phyloP scores from a whole-genome alignment of 2,113 vertebrate species.

The Bolborhynchus lineola region DNA sequence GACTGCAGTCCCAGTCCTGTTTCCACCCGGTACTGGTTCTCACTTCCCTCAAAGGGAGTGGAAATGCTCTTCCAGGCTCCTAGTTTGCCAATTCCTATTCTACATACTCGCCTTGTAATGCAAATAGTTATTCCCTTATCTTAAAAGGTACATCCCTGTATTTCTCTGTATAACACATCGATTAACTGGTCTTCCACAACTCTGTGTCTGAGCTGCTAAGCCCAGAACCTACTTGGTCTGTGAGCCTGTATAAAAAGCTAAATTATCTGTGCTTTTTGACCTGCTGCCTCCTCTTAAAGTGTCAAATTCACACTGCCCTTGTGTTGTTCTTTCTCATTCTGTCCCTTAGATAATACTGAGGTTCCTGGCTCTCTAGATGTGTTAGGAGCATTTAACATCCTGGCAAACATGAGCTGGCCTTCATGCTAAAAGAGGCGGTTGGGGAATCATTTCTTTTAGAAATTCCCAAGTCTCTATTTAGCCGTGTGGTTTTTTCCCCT shows the following conservation, averaged over 20 bases:
- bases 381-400: neutral
- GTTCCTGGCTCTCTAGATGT: neutral
- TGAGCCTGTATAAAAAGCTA: neutral
- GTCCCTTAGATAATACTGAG: neutral
- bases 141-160: neutral
- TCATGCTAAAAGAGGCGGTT: constrained; percentile 34
- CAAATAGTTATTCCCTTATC: neutral
- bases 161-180: neutral
- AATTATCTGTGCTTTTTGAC: neutral
- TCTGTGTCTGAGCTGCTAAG: neutral
- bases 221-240: neutral
- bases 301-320: neutral
- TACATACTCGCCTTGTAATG: neutral
- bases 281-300: neutral
- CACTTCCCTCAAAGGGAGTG: neutral
- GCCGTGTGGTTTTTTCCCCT: neutral
- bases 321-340: neutral
- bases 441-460: constrained; percentile 28
- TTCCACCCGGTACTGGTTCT: neutral
- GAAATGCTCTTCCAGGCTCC: neutral
- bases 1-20: neutral
- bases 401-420: constrained; percentile 15
- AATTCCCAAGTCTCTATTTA: constrained; percentile 42
- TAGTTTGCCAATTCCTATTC: neutral
- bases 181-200: neutral